Base-by-base conservation (phyloP, 2,888 invertebrate genomes). In the Cyclophora albipunctata region DNA sequence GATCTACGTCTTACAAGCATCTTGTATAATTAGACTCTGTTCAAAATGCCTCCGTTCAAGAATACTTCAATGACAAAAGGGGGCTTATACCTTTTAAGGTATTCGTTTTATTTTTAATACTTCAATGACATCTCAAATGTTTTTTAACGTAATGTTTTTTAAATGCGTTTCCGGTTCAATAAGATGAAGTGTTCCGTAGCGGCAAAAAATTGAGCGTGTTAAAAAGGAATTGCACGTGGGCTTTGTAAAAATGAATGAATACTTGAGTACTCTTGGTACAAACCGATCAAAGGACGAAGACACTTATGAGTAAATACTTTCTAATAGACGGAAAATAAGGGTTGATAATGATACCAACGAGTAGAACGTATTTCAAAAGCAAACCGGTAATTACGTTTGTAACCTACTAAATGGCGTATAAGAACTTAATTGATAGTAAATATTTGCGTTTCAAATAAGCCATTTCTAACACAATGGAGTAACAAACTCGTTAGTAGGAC, bases 401-500 rank as follows among this genome's bases (percentile, higher is more conserved):
- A 20, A 20, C 20, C 20, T 20, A 20, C 20, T 20, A 20, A 20
- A 20, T 1, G 20, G 20, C 20, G 20, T 20, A 20, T 20, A 20
- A 20, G 20, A 20, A 20, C 20, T 20, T 20, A 20, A 20, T 20
- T 20, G 20, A 20, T 20, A 20, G 4, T 37, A 37, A 37, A 37
- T 5, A 37, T 37, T 37, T 37, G 37, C 5, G 67, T 69, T 63
- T 63, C 54, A 66, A 70, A 69, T 61, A 64, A 60, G 62, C 62
- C 59, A 69, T 70, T 67, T 71, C 71, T 69, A 78, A 73, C 70
- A 71, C 67, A 85, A 84, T 84, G 77, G 75, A 79, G 78, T 83
- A 84, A 84, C 82, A 74, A 76, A 78, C 71, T 81, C 78, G 82
- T 86, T 83, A 82, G 79, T 81, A 74, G 81, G 76, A 80, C 83